Evolutionary conservation across 1,140 invertebrate species (phyloP).

Genomic region (Oncopodura yosiiana): DNA sequence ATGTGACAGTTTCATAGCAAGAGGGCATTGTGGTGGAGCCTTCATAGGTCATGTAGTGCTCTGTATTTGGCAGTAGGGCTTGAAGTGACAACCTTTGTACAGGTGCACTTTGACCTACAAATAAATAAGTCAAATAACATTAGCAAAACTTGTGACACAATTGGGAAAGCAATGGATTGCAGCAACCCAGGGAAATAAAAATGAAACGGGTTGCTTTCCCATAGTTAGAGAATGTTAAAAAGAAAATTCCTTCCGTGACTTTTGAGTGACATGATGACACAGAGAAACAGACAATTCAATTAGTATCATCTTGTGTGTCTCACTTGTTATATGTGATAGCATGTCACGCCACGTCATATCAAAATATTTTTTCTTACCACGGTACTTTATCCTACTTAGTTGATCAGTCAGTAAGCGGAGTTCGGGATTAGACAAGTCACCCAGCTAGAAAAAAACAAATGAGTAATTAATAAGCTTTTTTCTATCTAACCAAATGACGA

Average conservation of each 20-base stretch:
- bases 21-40: slow-evolving; percentile 92
- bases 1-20: slow-evolving; percentile 85
- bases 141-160: not conserved
- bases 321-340: no score
- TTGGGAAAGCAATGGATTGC: not conserved
- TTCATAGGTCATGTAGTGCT: slow-evolving; percentile 93
- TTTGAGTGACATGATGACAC: no score
- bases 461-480: slow-evolving; percentile 1
- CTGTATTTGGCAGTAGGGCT: slow-evolving; percentile 73
- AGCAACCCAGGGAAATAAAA: not conserved
- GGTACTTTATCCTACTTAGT: slow-evolving; percentile 74
- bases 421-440: slow-evolving; percentile 71
- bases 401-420: slow-evolving; percentile 74
- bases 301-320: no score
- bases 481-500: not conserved
- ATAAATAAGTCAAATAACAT: slow-evolving; percentile 29
- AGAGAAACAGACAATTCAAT: no score
- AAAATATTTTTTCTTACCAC: no score
- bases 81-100: slow-evolving; percentile 72
- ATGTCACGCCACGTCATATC: no score
- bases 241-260: no score
- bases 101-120: slow-evolving; percentile 60
- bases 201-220: no score
- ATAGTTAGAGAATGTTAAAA: no score
- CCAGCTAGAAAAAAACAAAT: slow-evolving; percentile 64